Conservation (phyloP, 1,140 invertebrate genomes). For the Melipona quadrifasciata region DNA sequence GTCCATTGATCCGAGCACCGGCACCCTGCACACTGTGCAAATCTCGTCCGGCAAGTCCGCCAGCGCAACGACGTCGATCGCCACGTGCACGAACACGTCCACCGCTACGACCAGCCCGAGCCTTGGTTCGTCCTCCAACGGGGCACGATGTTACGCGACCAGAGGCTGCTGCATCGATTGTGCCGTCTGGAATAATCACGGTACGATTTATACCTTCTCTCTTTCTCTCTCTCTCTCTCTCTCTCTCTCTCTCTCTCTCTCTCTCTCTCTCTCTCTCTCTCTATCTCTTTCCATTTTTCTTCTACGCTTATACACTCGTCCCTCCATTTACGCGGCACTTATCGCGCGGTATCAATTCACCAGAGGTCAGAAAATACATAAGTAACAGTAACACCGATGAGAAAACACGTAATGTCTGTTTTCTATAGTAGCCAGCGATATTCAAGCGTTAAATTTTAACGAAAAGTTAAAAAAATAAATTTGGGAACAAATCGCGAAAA, state of each 20-base stretch:
- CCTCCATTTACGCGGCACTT: no score
- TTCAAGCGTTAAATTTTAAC: no score
- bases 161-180: constrained; percentile 79
- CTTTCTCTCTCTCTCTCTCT: constrained; percentile 11
- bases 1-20: constrained; percentile 56
- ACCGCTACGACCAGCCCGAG: constrained; percentile 74
- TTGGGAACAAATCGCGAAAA: no score
- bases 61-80: constrained; percentile 66
- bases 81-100: constrained; percentile 69
- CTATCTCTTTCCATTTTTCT: not conserved
- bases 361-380: no score
- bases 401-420: no score
- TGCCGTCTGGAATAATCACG: constrained; percentile 79
- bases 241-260: not conserved
- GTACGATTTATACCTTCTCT: constrained; percentile 66
- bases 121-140: constrained; percentile 76
- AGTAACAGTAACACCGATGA: no score
- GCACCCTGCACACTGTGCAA: constrained; percentile 53
- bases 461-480: no score
- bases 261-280: not conserved
- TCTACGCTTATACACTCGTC: no score
- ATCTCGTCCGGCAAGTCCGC: constrained; percentile 62
- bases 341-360: no score
- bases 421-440: no score
- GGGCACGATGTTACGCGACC: constrained; percentile 74